phyloP scores from a whole-genome alignment of 2,113 vertebrate genomes.

The Myrmecophaga tridactyla region DNA sequence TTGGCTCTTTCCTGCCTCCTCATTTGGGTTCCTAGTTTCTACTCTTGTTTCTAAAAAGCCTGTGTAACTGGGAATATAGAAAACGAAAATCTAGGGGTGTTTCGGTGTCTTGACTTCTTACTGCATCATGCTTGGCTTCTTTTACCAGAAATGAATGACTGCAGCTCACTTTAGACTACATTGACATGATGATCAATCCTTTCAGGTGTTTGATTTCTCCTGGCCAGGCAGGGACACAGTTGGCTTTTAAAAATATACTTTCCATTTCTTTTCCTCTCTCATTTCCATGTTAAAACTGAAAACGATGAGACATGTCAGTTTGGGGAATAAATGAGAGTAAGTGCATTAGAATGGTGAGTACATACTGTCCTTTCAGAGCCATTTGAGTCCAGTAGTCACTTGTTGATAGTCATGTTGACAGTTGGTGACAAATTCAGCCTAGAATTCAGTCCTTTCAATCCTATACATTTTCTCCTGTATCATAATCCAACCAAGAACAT shows the following conservation, averaged over 20 bases:
- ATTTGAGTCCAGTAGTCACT: background rate
- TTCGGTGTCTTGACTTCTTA: background rate
- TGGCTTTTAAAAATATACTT: background rate
- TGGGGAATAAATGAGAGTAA: background rate
- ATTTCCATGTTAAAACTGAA: background rate
- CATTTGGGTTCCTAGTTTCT: background rate
- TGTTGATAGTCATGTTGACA: background rate
- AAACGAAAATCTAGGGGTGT: background rate
- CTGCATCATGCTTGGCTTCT: background rate
- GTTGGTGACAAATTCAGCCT: background rate
- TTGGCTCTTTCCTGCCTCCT: background rate
- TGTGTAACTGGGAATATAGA: background rate
- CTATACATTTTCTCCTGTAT: too few relatives aligned
- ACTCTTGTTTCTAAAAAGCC: background rate
- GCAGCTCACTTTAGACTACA: background rate
- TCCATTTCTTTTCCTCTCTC: background rate
- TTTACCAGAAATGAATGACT: too few relatives aligned
- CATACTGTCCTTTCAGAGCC: background rate
- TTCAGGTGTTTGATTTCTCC: background rate
- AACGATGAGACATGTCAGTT: background rate
- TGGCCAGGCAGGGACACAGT: background rate
- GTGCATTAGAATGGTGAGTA: too few relatives aligned
- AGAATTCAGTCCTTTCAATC: background rate
- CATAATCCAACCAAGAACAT: background rate
- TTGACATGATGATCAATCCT: accelerated